Evolutionary conservation across 35 echinoderm and acorn worm genomes (phyloP).

Genomic region (Eucidaris tribuloides): DNA sequence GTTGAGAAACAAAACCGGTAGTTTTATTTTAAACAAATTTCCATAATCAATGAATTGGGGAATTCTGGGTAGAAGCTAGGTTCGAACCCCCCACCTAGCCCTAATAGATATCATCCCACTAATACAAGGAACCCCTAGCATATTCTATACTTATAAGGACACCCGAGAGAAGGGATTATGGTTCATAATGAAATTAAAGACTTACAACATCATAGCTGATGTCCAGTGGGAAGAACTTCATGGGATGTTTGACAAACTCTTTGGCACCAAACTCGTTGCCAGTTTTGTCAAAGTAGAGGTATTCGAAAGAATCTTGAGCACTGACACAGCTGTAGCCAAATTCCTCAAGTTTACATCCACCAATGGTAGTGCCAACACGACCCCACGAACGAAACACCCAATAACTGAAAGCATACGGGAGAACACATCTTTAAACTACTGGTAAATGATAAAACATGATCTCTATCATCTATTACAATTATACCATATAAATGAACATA

Average conservation of each 20-base stretch:
- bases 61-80: no score
- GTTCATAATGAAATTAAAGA: no score
- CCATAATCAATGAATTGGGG: no score
- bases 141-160: no score
- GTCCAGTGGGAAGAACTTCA: conserved; percentile 90
- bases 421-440: not conserved
- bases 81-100: no score
- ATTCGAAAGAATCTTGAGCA: conserved; percentile 55
- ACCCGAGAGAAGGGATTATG: no score
- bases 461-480: not conserved
- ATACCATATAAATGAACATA: no score
- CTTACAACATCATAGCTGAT: conserved; percentile 91
- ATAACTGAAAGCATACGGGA: conserved; percentile 35
- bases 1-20: no score
- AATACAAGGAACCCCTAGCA: no score
- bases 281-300: conserved; percentile 65
- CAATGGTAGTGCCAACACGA: conserved; percentile 87
- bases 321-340: not conserved
- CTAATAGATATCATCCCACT: no score
- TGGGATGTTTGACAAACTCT: conserved; percentile 78
- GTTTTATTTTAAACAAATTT: no score
- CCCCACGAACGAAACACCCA: conserved; percentile 89
- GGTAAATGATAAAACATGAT: no score
- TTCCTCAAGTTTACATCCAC: conserved; percentile 65
- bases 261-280: conserved; percentile 81